phyloP scores from a whole-genome alignment of 2,113 vertebrate species.

The Cryptomyrus ogoouensis region DNA sequence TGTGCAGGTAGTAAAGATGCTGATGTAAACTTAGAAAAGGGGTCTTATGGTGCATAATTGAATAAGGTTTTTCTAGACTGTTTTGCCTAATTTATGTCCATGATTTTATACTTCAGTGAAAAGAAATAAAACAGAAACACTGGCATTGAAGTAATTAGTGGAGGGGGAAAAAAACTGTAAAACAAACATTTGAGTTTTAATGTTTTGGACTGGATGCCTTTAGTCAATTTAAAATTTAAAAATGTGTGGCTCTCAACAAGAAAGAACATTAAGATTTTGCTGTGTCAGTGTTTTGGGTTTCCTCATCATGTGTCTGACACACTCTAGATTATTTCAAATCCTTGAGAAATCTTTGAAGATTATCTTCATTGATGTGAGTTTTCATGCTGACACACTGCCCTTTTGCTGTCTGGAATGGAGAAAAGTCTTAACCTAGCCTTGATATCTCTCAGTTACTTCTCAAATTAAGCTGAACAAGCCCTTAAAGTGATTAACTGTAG shows the following conservation, averaged over 20 bases:
- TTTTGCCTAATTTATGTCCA: neutral
- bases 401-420: neutral
- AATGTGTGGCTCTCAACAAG: neutral
- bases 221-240: neutral
- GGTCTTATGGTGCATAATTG: neutral
- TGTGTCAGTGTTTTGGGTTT: neutral
- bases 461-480: neutral
- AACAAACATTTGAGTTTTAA: neutral
- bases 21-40: neutral
- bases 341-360: neutral
- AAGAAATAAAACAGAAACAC: constrained; percentile 1
- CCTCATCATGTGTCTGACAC: neutral
- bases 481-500: neutral
- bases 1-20: neutral
- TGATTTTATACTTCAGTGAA: neutral
- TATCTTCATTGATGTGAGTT: neutral
- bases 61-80: neutral
- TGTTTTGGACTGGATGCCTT: neutral
- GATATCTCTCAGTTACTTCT: neutral
- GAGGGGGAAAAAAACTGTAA: neutral
- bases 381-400: neutral
- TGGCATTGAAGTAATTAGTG: neutral
- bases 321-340: neutral
- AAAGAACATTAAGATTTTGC: neutral
- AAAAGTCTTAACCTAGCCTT: neutral